Evolutionary conservation across 2,113 vertebrate species (phyloP), one percentile per base, ranked within the genome.

Genomic region (Dicerorhinus sumatrensis): DNA sequence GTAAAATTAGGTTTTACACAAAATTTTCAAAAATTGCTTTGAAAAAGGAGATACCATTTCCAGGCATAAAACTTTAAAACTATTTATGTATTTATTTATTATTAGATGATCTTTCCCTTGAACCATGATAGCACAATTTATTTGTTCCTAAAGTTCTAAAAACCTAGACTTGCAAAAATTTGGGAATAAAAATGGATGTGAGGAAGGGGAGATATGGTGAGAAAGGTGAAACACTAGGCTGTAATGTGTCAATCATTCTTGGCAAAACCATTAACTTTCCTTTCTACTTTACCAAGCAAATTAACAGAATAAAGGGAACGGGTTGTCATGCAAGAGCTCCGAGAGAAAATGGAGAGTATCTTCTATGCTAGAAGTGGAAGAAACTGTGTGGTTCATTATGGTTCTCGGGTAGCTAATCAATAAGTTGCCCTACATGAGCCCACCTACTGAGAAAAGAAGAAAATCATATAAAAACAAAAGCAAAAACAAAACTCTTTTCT

Each of bases 271-370:
- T 85, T 54, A 20, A 31, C 17, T 93, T 95, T 56, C 42, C 65
- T 79, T 89, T 36, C 51, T 46, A 11, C 54, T 91, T 94, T 88
- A 33, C 12, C n/a, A 54, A 79, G 1, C 17, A 92, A 93, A 89
- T 60, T n/a, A 97, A 96, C 87, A 14, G 75, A 86, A 25, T 8
- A 25, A 90, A 96, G 82, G 6, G 48, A 42, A 92, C 17, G 39
- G 12, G 79, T 87, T 96, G 96, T 91, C 0, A 9, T 20, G 73
- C 14, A 76, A 80, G n/a, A 83, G 4, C 21, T 92, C 58, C 12
- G 9, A 60, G 39, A 89, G 72, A 89, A 96, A 96, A 92, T 77
- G 88, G 5, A 67, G 95, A 92, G 14, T 17, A 91, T 93, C 16
- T 96, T 65, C 67, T 36, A 3, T 79, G 76, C 12, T 79, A 3